Percentiles rank a stretch among this genome's conserved stretches.
Conservation (phyloP, 2,888 invertebrate species). For the Lissonota sp. region DNA sequence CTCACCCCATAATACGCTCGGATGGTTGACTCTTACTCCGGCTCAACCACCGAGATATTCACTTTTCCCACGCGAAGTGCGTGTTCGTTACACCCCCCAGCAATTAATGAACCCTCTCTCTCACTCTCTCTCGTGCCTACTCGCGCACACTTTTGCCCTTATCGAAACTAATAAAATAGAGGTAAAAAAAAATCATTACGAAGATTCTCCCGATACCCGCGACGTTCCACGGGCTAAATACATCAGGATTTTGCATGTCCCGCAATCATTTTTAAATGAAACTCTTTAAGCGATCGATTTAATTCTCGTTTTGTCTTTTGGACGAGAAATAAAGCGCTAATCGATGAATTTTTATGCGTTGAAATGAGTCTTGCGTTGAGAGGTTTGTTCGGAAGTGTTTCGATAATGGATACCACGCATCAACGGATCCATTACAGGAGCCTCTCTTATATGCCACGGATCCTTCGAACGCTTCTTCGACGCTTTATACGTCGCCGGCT, state of each 20-base stretch:
- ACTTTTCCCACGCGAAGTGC: conserved; percentile 62
- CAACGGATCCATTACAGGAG: neutral
- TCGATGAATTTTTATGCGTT: too few relatives aligned
- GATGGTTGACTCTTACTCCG: conserved; percentile 47
- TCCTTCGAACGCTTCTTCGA: neutral
- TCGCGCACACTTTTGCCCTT: neutral
- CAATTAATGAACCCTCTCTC: conserved; percentile 45
- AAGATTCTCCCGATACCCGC: too few relatives aligned
- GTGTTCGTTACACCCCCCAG: conserved; percentile 63
- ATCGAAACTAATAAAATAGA: too few relatives aligned
- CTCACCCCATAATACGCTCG: conserved; percentile 26
- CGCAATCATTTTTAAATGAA: too few relatives aligned
- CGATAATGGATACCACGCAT: conserved; percentile 9
- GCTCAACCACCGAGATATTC: conserved; percentile 62
- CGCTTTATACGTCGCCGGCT: conserved; percentile 20
- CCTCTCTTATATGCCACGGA: neutral
- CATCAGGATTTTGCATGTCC: too few relatives aligned
- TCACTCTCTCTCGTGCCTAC: conserved; percentile 5
- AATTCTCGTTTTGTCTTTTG: too few relatives aligned
- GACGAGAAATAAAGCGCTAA: too few relatives aligned
- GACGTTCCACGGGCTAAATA: too few relatives aligned
- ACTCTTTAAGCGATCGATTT: too few relatives aligned
- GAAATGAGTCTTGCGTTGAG: too few relatives aligned
- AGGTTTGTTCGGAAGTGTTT: neutral
- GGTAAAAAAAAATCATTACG: too few relatives aligned